Percentiles rank a stretch among this genome's conserved stretches.
Evolutionary conservation across 2,113 vertebrate species (phyloP).

Genomic region (Heterochromis multidens): DNA sequence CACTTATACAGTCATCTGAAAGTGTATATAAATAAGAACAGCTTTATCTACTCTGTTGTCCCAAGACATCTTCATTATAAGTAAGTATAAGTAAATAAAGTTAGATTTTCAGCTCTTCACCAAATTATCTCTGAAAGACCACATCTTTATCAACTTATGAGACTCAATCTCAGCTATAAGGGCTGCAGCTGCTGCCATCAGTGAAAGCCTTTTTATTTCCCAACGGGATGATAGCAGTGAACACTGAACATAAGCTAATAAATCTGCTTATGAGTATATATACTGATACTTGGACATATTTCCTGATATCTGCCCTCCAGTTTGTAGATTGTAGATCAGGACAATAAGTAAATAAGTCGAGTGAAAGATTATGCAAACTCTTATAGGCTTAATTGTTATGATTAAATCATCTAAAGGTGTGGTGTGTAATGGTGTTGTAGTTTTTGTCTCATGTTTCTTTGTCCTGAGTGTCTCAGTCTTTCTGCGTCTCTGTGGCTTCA

Average conservation of each 20-base stretch:
- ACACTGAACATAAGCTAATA: neutral
- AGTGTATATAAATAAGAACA: neutral
- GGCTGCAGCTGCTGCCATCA: neutral
- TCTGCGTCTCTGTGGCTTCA: neutral
- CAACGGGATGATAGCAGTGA: rapidly evolving
- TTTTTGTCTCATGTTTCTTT: neutral
- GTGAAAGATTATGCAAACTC: neutral
- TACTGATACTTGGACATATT: rapidly evolving
- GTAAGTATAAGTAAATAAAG: neutral
- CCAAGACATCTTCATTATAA: rapidly evolving
- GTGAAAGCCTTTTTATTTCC: neutral
- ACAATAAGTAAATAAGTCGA: neutral
- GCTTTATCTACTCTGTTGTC: neutral
- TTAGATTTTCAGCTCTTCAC: rapidly evolving
- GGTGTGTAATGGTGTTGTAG: neutral
- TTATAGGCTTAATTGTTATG: neutral
- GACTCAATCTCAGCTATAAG: neutral
- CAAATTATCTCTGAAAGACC: neutral
- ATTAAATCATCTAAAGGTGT: neutral
- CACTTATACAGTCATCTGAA: neutral
- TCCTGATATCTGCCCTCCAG: neutral
- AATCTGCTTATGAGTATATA: neutral
- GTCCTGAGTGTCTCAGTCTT: neutral
- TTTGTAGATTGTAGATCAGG: neutral
- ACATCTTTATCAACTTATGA: neutral